phyloP scores from a whole-genome alignment of 2,888 invertebrate species.

The Drosophila ochracea region DNA sequence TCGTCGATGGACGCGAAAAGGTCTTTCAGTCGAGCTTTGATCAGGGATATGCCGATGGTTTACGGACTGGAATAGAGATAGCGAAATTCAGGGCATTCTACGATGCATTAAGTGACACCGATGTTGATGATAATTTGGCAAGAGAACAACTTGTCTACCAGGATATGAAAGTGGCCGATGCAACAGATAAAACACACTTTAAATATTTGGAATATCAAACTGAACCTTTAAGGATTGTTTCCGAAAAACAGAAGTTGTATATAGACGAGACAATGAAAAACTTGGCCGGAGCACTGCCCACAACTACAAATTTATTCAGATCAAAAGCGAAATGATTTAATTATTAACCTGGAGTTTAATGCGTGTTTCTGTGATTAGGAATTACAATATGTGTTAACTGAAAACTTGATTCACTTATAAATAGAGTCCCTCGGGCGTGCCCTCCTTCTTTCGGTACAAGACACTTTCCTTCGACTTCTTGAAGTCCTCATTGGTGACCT shows the following conservation, averaged over 20 bases:
- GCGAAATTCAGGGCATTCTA: conserved; percentile 81
- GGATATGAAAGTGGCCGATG: conserved; percentile 39
- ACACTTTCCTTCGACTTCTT: conserved; percentile 99
- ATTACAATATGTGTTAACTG: conserved; percentile 70
- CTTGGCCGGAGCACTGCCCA: conserved; percentile 52
- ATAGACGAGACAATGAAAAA: conserved; percentile 51
- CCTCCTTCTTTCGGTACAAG: conserved; percentile 99
- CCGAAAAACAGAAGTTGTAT: conserved; percentile 64
- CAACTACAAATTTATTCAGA: conserved; percentile 63
- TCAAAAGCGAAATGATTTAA: conserved; percentile 37
- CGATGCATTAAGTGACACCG: conserved; percentile 31
- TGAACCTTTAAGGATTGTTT: conserved; percentile 42
- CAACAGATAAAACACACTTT: conserved; percentile 58
- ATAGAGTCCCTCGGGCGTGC: conserved; percentile 99
- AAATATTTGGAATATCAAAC: conserved; percentile 54
- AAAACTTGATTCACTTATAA: conserved; percentile 88
- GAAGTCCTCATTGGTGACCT: conserved; percentile 99
- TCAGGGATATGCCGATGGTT: conserved; percentile 89
- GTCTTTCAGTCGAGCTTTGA: conserved; percentile 90
- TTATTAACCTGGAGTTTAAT: conserved; percentile 67
- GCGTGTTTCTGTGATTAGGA: conserved; percentile 58
- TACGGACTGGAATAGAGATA: conserved; percentile 87
- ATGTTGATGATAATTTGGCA: conserved; percentile 22
- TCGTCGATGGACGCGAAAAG: conserved; percentile 88
- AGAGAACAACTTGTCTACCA: conserved; percentile 33